A percentile compares a stretch with the other conserved stretches of the same genome.
Evolutionary conservation across 2,888 invertebrate genomes (phyloP).

Genomic region (Tachystola acroxantha): DNA sequence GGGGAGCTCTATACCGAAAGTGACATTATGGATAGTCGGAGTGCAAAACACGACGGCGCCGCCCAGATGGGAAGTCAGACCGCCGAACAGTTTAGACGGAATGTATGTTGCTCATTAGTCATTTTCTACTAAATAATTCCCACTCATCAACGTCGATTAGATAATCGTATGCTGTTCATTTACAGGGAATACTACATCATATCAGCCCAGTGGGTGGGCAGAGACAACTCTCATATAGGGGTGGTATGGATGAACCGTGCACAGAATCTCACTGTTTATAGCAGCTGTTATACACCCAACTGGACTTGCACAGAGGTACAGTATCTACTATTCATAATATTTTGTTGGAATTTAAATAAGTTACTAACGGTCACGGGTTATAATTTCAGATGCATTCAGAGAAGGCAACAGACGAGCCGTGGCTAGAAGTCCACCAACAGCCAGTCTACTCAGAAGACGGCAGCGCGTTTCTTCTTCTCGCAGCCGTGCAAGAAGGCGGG

Average conservation of each 20-base stretch:
- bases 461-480: slow-evolving; percentile 88
- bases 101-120: slow-evolving; percentile 89
- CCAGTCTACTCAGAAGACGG: slow-evolving; percentile 91
- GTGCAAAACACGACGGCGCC: slow-evolving; percentile 82
- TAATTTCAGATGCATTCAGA: slow-evolving; percentile 85
- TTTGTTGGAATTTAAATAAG: too few species aligned
- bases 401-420: slow-evolving; percentile 89
- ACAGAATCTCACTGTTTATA: slow-evolving; percentile 93
- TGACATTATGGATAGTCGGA: slow-evolving; percentile 88
- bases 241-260: slow-evolving; percentile 96
- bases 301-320: slow-evolving; percentile 92
- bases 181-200: slow-evolving; percentile 94
- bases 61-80: slow-evolving; percentile 82
- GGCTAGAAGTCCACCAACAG: slow-evolving; percentile 91
- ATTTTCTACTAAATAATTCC: too few species aligned
- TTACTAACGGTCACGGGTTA: too few species aligned
- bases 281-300: slow-evolving; percentile 89
- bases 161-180: slow-evolving; percentile 81
- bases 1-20: slow-evolving; percentile 91
- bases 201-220: slow-evolving; percentile 93
- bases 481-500: slow-evolving; percentile 90
- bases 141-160: too few species aligned
- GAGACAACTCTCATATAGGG: slow-evolving; percentile 86
- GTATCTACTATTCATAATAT: neutral
- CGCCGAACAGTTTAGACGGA: slow-evolving; percentile 86